Conservation (phyloP, 1,140 invertebrate species). For the Aphaenogaster ashmeadi region DNA sequence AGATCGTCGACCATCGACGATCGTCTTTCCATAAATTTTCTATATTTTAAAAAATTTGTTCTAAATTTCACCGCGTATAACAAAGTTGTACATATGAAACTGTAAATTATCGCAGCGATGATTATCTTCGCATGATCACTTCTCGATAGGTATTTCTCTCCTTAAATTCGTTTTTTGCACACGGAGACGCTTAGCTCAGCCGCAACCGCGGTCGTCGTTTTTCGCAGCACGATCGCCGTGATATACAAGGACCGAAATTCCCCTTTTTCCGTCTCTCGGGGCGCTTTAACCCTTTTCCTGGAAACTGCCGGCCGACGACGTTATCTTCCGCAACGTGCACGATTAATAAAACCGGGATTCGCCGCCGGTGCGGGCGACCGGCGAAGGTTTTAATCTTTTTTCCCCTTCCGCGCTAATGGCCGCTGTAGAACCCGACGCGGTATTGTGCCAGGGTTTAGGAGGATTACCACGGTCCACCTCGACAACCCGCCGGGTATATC, state of each 20-base stretch:
- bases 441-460: conserved; percentile 74
- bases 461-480: conserved; percentile 73
- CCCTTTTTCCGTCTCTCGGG: conserved; percentile 19
- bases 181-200: conserved; percentile 1
- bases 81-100: neutral
- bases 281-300: conserved; percentile 45
- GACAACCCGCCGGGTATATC: conserved; percentile 71
- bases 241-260: conserved; percentile 45
- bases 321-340: conserved; percentile 66
- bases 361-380: conserved; percentile 57
- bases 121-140: conserved; percentile 20
- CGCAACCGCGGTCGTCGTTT: conserved; percentile 13
- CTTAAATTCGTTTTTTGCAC: neutral
- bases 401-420: conserved; percentile 68
- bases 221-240: conserved; percentile 23
- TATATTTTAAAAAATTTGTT: neutral
- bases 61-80: neutral
- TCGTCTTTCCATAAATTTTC: neutral
- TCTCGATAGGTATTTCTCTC: neutral
- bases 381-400: conserved; percentile 73
- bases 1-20: too few species aligned
- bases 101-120: neutral
- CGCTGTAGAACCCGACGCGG: conserved; percentile 65
- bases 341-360: conserved; percentile 73
- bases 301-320: conserved; percentile 61